Conservation (phyloP, 2,888 invertebrate species). For the Cyclophora albipunctata region DNA sequence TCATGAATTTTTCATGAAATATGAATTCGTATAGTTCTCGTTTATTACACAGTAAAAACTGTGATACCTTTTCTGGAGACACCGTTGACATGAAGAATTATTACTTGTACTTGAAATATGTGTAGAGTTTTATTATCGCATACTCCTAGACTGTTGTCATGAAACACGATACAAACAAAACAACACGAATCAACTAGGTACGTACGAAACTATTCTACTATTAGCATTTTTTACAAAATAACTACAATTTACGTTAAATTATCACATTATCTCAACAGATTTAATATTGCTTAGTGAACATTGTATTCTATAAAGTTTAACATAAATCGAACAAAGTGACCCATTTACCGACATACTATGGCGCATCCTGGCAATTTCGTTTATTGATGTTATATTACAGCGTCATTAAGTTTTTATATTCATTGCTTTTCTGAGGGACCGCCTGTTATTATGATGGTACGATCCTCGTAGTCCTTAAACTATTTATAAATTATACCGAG, state of each 20-base stretch:
- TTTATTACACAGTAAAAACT: constrained; percentile 42
- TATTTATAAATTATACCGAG: constrained; percentile 63
- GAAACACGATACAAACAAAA: too few relatives aligned
- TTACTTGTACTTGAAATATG: too few relatives aligned
- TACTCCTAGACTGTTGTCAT: too few relatives aligned
- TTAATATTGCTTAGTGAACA: constrained; percentile 3
- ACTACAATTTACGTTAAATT: too few relatives aligned
- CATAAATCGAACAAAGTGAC: constrained; percentile 41
- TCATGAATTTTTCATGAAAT: constrained; percentile 74
- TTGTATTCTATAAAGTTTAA: constrained; percentile 21
- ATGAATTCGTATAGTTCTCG: constrained; percentile 49
- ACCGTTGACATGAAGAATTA: constrained; percentile 46
- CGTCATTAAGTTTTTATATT: constrained; percentile 66
- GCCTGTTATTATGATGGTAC: constrained; percentile 65
- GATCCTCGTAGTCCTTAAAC: constrained; percentile 55
- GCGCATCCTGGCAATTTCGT: constrained; percentile 69
- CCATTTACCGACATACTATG: constrained; percentile 42
- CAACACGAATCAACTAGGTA: too few relatives aligned
- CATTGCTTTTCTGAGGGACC: constrained; percentile 50
- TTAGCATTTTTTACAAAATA: too few relatives aligned
- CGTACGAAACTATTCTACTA: too few relatives aligned
- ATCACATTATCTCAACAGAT: constrained; percentile 2
- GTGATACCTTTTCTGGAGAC: constrained; percentile 23
- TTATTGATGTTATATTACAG: constrained; percentile 68
- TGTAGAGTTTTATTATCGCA: too few relatives aligned